Evolutionary conservation across 2,888 invertebrate species (phyloP).

Genomic region (Chalcosyrphus nemorum): DNA sequence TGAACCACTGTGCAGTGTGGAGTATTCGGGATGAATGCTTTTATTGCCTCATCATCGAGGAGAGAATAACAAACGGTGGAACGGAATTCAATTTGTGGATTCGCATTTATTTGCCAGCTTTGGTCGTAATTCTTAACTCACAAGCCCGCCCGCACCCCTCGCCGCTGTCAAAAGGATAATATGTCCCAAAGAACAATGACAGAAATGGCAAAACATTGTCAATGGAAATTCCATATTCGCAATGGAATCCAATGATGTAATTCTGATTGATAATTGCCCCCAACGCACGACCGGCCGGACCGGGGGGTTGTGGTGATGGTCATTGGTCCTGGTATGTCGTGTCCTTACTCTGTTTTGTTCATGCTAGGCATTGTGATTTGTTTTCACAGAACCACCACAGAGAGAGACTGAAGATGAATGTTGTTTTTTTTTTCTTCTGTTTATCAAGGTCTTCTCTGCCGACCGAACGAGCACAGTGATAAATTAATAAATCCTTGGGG

Average conservation of each 20-base stretch:
- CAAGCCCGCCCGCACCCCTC: background rate
- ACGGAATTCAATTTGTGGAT: slow-evolving; percentile 68
- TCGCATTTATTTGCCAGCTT: slow-evolving; percentile 69
- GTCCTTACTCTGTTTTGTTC: background rate
- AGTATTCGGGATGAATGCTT: slow-evolving; percentile 43
- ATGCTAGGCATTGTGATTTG: slow-evolving; percentile 36
- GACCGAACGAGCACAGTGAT: background rate
- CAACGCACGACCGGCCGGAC: slow-evolving; percentile 35
- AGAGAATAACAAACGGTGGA: slow-evolving; percentile 54
- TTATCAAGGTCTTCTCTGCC: background rate
- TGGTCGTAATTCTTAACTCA: slow-evolving; percentile 51
- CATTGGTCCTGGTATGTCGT: slow-evolving; percentile 1
- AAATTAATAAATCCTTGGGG: slow-evolving; percentile 39
- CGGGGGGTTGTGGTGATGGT: background rate
- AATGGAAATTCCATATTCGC: slow-evolving; percentile 70
- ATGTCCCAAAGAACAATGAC: slow-evolving; percentile 40
- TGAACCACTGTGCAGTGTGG: no score
- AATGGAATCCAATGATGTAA: slow-evolving; percentile 69
- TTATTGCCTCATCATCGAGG: slow-evolving; percentile 60
- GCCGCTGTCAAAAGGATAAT: slow-evolving; percentile 40
- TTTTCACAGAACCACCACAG: background rate
- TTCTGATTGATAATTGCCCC: slow-evolving; percentile 70
- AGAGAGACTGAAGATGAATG: slow-evolving; percentile 17
- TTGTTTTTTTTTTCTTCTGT: slow-evolving; percentile 5
- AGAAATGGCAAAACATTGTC: slow-evolving; percentile 66